phyloP scores from a whole-genome alignment of 2,888 invertebrate genomes.

The Entomobrya multifasciata region DNA sequence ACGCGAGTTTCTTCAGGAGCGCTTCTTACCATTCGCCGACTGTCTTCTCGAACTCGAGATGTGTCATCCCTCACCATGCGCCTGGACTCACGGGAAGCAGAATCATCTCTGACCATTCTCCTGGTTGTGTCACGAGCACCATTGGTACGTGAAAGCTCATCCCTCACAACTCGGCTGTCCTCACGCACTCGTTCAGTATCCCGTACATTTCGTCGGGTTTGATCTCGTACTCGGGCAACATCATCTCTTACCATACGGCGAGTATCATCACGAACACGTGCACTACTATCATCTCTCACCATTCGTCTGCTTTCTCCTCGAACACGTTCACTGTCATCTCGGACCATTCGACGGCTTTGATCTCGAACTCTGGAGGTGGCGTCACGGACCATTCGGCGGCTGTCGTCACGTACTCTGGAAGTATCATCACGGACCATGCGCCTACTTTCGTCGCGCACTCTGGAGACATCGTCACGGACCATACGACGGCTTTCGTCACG shows the following conservation, averaged over 20 bases:
- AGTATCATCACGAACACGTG: constrained; percentile 38
- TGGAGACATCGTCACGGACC: constrained; percentile 20
- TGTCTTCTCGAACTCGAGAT: no score
- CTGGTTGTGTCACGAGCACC: constrained; percentile 23
- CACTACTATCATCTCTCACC: background rate
- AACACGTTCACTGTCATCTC: background rate
- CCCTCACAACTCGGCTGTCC: background rate
- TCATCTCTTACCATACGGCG: constrained; percentile 28
- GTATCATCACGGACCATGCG: constrained; percentile 49
- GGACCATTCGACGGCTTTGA: constrained; percentile 10
- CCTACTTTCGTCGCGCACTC: constrained; percentile 38
- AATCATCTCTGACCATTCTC: constrained; percentile 48
- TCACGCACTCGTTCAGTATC: background rate
- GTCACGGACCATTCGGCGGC: constrained; percentile 49
- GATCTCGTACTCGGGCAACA: background rate
- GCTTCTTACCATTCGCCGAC: constrained; percentile 41
- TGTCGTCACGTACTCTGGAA: constrained; percentile 43
- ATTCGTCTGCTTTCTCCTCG: constrained; percentile 11
- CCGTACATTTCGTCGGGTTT: background rate
- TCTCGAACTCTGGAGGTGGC: constrained; percentile 39
- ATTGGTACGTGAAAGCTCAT: no score
- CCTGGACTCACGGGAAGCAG: constrained; percentile 32
- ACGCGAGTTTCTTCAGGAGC: no score
- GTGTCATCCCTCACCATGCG: constrained; percentile 20
- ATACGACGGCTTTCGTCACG: constrained; percentile 39